These are phyloP conservation scores for Lissocephala sabroskyi DNA, from an alignment of 2,888 invertebrate genomes.

Conservation along the genomic window DNA sequence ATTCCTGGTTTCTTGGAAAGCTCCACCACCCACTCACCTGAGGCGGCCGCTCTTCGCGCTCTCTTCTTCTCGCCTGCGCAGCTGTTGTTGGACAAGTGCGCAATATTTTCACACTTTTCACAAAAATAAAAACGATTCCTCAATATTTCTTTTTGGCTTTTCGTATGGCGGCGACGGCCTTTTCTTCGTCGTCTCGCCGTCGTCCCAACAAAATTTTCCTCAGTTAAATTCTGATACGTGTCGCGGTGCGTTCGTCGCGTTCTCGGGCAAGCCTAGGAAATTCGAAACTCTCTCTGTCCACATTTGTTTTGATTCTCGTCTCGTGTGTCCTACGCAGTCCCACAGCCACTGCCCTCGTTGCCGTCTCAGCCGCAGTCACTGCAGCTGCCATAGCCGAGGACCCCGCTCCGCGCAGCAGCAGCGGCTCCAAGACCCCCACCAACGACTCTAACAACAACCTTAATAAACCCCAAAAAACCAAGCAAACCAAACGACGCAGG, in stretches of 20 bases:
- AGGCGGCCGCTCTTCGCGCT: not conserved
- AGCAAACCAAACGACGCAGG: constrained; percentile 41
- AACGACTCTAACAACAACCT: constrained; percentile 40
- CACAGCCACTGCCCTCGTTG: no score
- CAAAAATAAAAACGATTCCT: constrained; percentile 61
- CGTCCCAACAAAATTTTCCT: constrained; percentile 39
- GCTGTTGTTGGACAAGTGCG: constrained; percentile 47
- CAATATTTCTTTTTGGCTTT: constrained; percentile 49
- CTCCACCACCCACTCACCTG: constrained; percentile 27
- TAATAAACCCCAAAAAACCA: constrained; percentile 20
- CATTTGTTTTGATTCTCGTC: constrained; percentile 47
- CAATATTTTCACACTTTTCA: constrained; percentile 66
- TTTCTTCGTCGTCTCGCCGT: constrained; percentile 4
- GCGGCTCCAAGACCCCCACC: constrained; percentile 54
- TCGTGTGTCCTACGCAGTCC: no score
- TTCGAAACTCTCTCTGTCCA: no score
- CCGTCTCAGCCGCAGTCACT: no score
- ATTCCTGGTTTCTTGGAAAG: constrained; percentile 42
- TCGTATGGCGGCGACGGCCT: not conserved
- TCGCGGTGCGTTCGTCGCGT: constrained; percentile 60
- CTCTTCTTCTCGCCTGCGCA: constrained; percentile 8
- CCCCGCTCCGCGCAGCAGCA: constrained; percentile 39
- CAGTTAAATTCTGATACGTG: constrained; percentile 65
- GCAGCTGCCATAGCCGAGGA: constrained; percentile 20
- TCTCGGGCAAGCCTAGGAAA: constrained; percentile 1